Evolutionary conservation across 2,797 vertebrate genomes (phyloP).

Genomic region (Loris lydekkerianus): DNA sequence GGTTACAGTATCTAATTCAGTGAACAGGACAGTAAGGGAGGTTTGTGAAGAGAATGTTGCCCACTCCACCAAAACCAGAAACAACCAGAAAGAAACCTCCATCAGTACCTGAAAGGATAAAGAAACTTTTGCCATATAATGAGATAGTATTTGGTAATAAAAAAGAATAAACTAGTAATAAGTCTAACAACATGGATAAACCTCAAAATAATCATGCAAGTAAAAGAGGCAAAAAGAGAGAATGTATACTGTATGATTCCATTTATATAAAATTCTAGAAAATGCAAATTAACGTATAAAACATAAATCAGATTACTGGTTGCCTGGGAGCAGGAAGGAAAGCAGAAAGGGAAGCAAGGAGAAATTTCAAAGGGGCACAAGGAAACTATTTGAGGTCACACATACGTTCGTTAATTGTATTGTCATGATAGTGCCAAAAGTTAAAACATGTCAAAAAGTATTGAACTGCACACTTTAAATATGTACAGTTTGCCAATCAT

Average conservation of each 20-base stretch:
- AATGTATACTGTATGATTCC: neutral
- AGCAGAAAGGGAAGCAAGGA: neutral
- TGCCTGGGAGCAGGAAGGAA: neutral
- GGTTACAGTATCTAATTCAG: neutral
- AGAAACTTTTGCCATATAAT: conserved; percentile 17
- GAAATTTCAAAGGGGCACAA: neutral
- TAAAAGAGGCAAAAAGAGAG: neutral
- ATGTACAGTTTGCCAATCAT: conserved; percentile 9
- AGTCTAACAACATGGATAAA: neutral
- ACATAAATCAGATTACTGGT: conserved; percentile 19
- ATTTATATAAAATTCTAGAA: conserved; percentile 40
- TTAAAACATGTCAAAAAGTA: neutral
- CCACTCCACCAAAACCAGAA: conserved; percentile 12
- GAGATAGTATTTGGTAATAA: conserved; percentile 25
- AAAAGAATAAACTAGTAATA: conserved; percentile 25
- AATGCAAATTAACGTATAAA: conserved; percentile 25
- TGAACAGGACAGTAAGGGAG: neutral
- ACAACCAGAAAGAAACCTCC: neutral
- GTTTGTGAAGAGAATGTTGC: conserved; percentile 37
- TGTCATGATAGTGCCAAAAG: neutral
- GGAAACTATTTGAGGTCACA: neutral
- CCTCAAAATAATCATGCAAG: conserved; percentile 14
- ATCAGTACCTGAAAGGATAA: conserved; percentile 4
- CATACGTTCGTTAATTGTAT: neutral
- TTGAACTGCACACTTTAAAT: conserved; percentile 3